Conservation (phyloP, 2,797 vertebrate species). For the Chaunax sp. region DNA sequence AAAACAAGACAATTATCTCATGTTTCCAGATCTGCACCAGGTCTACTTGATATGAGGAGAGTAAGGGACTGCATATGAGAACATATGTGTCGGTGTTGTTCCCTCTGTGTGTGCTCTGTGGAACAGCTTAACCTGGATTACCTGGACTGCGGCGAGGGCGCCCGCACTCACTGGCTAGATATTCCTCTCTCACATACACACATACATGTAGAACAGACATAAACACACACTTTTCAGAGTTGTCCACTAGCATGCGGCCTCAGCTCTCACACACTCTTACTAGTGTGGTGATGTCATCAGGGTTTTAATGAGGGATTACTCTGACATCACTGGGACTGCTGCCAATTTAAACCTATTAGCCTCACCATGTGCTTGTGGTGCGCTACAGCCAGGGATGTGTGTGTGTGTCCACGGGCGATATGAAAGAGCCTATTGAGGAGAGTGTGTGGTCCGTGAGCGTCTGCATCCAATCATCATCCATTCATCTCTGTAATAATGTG, state of each 20-base stretch:
- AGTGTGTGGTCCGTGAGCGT: conserved; percentile 7
- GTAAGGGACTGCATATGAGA: conserved; percentile 11
- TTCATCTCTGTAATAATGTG: conserved; percentile 37
- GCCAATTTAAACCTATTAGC: conserved; percentile 81
- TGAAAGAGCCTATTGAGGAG: conserved; percentile 34
- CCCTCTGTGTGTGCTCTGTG: conserved; percentile 36
- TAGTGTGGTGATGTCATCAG: conserved; percentile 73
- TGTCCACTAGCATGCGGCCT: conserved; percentile 43
- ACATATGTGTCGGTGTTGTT: conserved; percentile 39
- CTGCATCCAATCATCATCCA: conserved; percentile 15
- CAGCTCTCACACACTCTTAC: conserved; percentile 45
- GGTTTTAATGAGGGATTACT: conserved; percentile 79
- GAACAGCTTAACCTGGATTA: conserved; percentile 73
- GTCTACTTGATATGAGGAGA: too few relatives aligned
- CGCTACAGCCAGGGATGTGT: conserved; percentile 48
- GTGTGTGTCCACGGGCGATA: conserved; percentile 39
- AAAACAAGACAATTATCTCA: too few relatives aligned
- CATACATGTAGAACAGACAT: conserved; percentile 2
- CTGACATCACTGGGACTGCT: conserved; percentile 77
- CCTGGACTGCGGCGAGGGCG: conserved; percentile 35
- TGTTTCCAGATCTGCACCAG: too few relatives aligned
- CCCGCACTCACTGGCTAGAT: conserved; percentile 35
- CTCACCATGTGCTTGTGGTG: conserved; percentile 67
- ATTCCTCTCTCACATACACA: conserved; percentile 45
- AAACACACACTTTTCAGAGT: not conserved